Evolutionary conservation across 2,113 vertebrate genomes (phyloP), one percentile per base, ranked within the genome.

Genomic region (Osmerus eperlanus): DNA sequence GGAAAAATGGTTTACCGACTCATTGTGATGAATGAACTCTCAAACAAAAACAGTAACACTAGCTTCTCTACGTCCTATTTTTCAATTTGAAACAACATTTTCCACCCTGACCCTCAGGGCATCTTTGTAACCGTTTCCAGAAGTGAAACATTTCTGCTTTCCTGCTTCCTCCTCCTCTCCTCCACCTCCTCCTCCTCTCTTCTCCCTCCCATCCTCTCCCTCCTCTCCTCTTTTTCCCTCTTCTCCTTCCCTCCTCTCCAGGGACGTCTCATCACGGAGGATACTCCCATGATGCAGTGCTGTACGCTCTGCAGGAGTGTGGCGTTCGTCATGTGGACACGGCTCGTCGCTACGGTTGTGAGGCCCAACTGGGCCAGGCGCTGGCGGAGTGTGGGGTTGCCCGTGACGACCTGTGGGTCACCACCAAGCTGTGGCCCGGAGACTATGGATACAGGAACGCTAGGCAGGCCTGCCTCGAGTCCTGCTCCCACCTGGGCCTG

Each of bases 321-420:
- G 90, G 90, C 19, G 68, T 94, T 52, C 68, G 81, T 62, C 93
- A 94, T 56, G 91, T 92, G 59, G 94, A 94, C 83, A 93, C 93
- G 11, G 92, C 94, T 25, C 92, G 92, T 67, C 84, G 86, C 12
- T 95, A 94, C 0, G 78, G 90, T 68, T 94, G 92, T 72, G 92
- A 95, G 68, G 78, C 81, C 29, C 59, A 92, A 5, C 86, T 95
- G 58, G 89, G 84, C 0, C 76, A 87, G 73, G 86, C 90, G 13
- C 81, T 95, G 25, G 23, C 18, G 62, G 90, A 94, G 23, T 93
- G 93, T 9, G 83, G 74, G 2, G 66, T 94, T 41, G 84, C 85
- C 15, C 66, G 82, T 18, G 83, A 91, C 53, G 80, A 91, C 4
- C 84, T 95, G 54, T 95, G 93, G 93, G 76, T 95, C 85, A 95